A percentile compares a stretch with the other conserved stretches of the same genome.
Evolutionary conservation across 2,888 invertebrate genomes (phyloP).

Genomic region (Balanococcus diminutus): DNA sequence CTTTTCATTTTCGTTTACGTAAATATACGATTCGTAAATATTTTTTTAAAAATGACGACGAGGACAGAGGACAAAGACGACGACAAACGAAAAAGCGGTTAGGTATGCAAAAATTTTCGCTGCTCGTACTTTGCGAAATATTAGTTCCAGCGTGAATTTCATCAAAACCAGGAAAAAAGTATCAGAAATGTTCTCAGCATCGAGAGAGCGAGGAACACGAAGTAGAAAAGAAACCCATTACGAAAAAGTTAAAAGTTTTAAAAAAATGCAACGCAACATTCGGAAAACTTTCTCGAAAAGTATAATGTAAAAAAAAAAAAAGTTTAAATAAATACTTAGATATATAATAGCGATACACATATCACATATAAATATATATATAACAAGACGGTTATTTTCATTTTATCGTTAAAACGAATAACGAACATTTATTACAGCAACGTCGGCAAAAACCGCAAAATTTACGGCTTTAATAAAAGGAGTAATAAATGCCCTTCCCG

Average conservation of each 20-base stretch:
- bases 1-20: not conserved
- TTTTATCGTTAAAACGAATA: conserved; percentile 44
- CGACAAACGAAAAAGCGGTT: not conserved
- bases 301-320: not conserved
- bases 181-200: not conserved
- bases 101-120: not conserved
- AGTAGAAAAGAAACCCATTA: not conserved
- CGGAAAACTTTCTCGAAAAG: not conserved
- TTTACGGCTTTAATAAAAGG: conserved; percentile 43
- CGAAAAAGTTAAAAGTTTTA: not conserved
- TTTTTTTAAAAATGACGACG: too few species aligned
- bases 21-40: not conserved
- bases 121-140: not conserved
- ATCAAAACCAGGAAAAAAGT: not conserved
- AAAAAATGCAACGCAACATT: not conserved
- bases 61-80: not conserved
- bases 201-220: not conserved
- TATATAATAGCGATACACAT: conserved; percentile 15
- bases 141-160: conserved; percentile 1
- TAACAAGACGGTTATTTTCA: conserved; percentile 33
- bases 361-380: conserved; percentile 26
- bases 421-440: conserved; percentile 42
- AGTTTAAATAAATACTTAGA: conserved; percentile 28
- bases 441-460: conserved; percentile 35
- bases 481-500: conserved; percentile 33